phyloP scores from a whole-genome alignment of 35 echinoderm and acorn worm genomes.

The Acanthaster planci region DNA sequence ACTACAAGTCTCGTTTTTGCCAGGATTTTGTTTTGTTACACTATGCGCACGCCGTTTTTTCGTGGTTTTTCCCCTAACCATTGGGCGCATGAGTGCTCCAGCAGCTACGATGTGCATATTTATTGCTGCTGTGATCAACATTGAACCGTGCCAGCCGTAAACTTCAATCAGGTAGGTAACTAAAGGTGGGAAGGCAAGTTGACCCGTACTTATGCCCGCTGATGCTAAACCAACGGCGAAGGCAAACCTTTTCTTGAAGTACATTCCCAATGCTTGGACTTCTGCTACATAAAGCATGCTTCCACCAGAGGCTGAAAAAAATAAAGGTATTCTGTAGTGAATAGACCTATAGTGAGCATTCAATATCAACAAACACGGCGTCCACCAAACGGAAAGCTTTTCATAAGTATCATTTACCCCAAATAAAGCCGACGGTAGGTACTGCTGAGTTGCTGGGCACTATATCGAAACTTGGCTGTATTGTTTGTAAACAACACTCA shows the following conservation, averaged over 20 bases:
- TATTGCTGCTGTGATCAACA: slow-evolving; percentile 10
- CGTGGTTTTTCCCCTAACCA: not conserved
- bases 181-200: slow-evolving; percentile 24
- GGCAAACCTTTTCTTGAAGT: slow-evolving; percentile 31
- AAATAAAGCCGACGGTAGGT: too few relatives aligned
- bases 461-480: too few relatives aligned
- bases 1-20: too few relatives aligned
- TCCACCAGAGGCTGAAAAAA: not conserved
- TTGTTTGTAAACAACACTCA: too few relatives aligned
- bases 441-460: too few relatives aligned
- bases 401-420: too few relatives aligned
- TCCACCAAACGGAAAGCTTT: too few relatives aligned
- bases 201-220: slow-evolving; percentile 22
- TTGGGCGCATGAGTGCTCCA: slow-evolving; percentile 28
- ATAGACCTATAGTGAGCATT: too few relatives aligned
- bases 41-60: not conserved
- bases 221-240: slow-evolving; percentile 22
- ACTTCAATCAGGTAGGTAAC: not conserved
- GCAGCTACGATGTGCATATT: not conserved
- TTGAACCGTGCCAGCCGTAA: slow-evolving; percentile 21
- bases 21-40: too few relatives aligned
- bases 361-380: too few relatives aligned
- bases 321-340: too few relatives aligned
- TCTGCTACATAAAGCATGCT: not conserved
- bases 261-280: not conserved